Base-by-base conservation (phyloP, 2,888 invertebrate genomes). In the Anticlea derivata region DNA sequence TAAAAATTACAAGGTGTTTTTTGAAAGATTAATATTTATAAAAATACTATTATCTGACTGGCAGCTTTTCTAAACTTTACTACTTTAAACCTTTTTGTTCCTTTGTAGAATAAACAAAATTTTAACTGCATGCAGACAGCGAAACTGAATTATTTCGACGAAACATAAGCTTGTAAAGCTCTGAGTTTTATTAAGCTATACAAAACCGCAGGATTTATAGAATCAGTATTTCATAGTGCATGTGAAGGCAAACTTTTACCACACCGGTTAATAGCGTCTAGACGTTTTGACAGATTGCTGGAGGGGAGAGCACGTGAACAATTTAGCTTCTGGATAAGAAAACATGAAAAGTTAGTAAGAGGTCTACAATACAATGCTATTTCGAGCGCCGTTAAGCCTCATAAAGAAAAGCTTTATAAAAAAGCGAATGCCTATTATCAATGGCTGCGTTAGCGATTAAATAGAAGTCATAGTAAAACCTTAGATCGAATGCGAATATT, bases 211-310 rank as follows among this genome's bases (percentile, higher is more conserved):
- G 33, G 44, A 38, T 55, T 58, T 54, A 51, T 44, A 45, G 45
- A 52, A 50, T 48, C 48, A 39, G 49, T 54, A 40, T 50, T 44
- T 58, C 34, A 55, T 49, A 49, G 52, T 56, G 44, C 55, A 53
- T 41, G 47, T 33, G 12, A 55, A 54, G 44, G 35, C 31, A 50
- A 48, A 53, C 46, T 51, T 55, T 60, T 58, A 58, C 50, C 47
- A 41, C 35, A 41, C 35, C 31, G 47, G 43, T 39, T 57, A 55
- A 59, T 59, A 46, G 50, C 46, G 61, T 58, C 61, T 61, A 60
- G 60, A 58, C 60, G 45, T 53, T 58, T 52, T 58, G 55, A 61
- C 59, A 59, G 52, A 59, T 61, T 50, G 50, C 53, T 20, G 33
- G 22, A 38, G 44, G 35, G 45, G 50, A 53, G 35, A 29, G 6